Conservation (phyloP, 2,113 vertebrate species). For the Istiophorus platypterus region DNA sequence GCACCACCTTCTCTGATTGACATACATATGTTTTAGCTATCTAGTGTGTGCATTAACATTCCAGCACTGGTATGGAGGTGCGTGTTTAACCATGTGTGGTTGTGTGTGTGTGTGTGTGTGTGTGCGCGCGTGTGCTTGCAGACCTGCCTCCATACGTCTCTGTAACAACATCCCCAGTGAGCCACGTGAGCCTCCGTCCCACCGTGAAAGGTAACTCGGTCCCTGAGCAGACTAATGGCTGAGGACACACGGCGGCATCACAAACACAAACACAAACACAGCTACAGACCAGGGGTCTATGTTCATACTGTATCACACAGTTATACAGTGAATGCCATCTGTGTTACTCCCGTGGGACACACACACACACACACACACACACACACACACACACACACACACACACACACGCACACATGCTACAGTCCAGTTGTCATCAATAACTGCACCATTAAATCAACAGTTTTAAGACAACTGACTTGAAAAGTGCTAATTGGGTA, state of each 20-base stretch:
- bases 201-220: conserved; percentile 60
- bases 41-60: conserved; percentile 14
- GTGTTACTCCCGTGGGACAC: too few relatives aligned
- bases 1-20: too few relatives aligned
- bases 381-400: too few relatives aligned
- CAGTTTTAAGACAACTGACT: not conserved
- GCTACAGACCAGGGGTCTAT: not conserved
- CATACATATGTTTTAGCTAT: too few relatives aligned
- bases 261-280: conserved; percentile 7
- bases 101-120: conserved; percentile 14
- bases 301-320: not conserved
- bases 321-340: too few relatives aligned
- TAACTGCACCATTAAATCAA: not conserved
- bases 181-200: conserved; percentile 58
- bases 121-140: conserved; percentile 26
- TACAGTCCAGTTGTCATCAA: too few relatives aligned
- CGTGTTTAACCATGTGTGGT: too few relatives aligned
- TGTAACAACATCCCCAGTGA: conserved; percentile 72
- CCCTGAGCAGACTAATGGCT: conserved; percentile 53
- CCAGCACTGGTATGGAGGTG: conserved; percentile 25
- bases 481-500: not conserved
- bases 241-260: conserved; percentile 48
- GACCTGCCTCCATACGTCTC: conserved; percentile 35
- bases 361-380: too few relatives aligned
- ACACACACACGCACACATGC: too few relatives aligned